Evolutionary conservation across 2,113 vertebrate genomes (phyloP), one percentile per base, ranked within the genome.

Genomic region (Anguilla japonica): DNA sequence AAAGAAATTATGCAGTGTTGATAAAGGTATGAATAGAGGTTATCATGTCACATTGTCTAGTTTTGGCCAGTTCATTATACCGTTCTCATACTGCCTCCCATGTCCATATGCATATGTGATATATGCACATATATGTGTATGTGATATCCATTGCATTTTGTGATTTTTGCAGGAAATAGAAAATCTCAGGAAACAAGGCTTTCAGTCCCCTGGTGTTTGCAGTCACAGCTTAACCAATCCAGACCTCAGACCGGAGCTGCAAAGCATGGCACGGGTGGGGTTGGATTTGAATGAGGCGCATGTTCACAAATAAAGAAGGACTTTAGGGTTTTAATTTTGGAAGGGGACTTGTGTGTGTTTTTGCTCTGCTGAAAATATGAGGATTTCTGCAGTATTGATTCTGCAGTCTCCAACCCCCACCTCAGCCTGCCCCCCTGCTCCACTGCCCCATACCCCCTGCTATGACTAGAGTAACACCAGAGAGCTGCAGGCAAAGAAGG

Each of bases 181-280:
- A 91, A 93, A 92, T 95, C 95, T 95, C 93, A 92, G 91, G 89
- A 90, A 90, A 34, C 34, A 34, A 34, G 34, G 34, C 34, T 34
- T 79, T 91, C 93, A 71, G 87, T 92, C 94, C 93, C 94, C 95
- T 94, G 94, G 93, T 95, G 94, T 89, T 94, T 95, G 94, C 94
- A 94, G 95, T 95, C 63, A n/a, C 34, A 34, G 34, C 34, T 34
- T 34, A 34, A 34, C 34, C 34, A 34, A 34, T 34, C 34, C 34
- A 34, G 26, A 90, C 90, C 89, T 93, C 94, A 94, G 89, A 90
- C 93, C 94, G 92, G 18, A 26, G 60, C 20, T 26, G 5, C 60
- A 67, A 14, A 53, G 50, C 11, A 11, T 53, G 50, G 50, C 13
- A 53, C 11, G 50, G 50, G 50, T 53, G 50, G 50, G 50, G 50